These are phyloP conservation scores for Eumacrocentrus americanus DNA, from an alignment of 2,888 invertebrate species.

Conservation along the genomic window DNA sequence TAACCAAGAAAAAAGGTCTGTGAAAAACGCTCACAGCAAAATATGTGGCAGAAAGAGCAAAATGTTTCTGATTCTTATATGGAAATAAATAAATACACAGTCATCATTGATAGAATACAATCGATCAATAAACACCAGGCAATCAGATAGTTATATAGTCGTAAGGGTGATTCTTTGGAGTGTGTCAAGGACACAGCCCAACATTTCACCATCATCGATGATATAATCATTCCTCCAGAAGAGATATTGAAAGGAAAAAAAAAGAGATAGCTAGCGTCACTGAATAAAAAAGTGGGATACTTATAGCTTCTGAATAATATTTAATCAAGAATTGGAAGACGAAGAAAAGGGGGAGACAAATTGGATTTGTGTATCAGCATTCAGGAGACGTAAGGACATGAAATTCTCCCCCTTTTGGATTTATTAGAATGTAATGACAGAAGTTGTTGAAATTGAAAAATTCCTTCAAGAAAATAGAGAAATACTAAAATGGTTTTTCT, in stretches of 20 bases:
- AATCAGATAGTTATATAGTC: not conserved
- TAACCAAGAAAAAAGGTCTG: too few species aligned
- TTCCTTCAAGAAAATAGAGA: not conserved
- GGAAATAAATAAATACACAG: not conserved
- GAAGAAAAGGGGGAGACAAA: not conserved
- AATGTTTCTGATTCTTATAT: too few species aligned
- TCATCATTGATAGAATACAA: constrained; percentile 1
- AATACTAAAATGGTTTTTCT: not conserved
- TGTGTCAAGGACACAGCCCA: constrained; percentile 13
- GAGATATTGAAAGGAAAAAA: not conserved
- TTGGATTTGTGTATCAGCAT: not conserved
- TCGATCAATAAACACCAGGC: not conserved
- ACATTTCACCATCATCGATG: not conserved
- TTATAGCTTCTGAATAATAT: not conserved
- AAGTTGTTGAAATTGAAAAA: not conserved
- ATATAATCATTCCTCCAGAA: not conserved
- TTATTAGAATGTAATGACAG: not conserved
- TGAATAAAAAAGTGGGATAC: not conserved
- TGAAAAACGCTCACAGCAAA: too few species aligned
- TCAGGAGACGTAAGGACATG: not conserved
- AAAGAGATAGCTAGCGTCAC: not conserved
- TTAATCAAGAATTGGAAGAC: not conserved
- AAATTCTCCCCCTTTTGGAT: not conserved
- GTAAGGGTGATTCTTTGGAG: not conserved
- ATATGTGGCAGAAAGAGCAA: too few species aligned